These are phyloP conservation scores for Sorex maritimensis DNA, from an alignment of 2,797 vertebrate species.

Conservation along the genomic window DNA sequence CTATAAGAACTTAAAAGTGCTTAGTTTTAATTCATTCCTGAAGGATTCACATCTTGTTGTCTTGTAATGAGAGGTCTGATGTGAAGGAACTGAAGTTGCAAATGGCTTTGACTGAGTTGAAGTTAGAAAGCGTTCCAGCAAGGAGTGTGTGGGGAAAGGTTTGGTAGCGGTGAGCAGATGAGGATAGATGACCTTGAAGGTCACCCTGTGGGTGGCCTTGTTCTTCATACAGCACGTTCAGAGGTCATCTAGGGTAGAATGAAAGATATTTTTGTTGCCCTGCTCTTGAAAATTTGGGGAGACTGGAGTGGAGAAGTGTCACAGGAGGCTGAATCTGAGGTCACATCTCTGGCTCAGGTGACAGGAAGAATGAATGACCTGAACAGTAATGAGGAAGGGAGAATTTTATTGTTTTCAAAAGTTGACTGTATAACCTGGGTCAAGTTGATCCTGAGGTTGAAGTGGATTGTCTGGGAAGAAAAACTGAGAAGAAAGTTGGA, in stretches of 20 bases:
- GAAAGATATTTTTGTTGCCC: background rate
- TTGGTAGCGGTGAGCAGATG: background rate
- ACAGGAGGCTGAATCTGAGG: background rate
- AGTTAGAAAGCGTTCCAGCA: background rate
- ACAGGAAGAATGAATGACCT: background rate
- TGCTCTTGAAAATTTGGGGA: constrained; percentile 17
- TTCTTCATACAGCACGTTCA: background rate
- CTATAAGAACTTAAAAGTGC: background rate
- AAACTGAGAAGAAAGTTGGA: background rate
- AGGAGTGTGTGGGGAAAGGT: background rate
- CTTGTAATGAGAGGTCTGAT: constrained; percentile 36
- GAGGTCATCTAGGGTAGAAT: background rate
- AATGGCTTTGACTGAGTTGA: constrained; percentile 25
- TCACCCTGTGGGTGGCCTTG: background rate
- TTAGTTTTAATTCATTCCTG: constrained; percentile 13
- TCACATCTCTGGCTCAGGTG: background rate
- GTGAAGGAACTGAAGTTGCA: constrained; percentile 2
- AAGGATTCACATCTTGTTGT: background rate
- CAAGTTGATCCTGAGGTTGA: constrained; percentile 52
- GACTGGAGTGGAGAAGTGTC: background rate
- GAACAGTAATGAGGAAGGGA: constrained; percentile 4
- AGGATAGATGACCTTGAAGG: background rate
- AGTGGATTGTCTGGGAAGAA: constrained; percentile 24
- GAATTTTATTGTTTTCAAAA: background rate
- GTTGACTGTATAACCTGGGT: background rate